phyloP scores from a whole-genome alignment of 2,888 invertebrate species.

The Ernsta delagoae region DNA sequence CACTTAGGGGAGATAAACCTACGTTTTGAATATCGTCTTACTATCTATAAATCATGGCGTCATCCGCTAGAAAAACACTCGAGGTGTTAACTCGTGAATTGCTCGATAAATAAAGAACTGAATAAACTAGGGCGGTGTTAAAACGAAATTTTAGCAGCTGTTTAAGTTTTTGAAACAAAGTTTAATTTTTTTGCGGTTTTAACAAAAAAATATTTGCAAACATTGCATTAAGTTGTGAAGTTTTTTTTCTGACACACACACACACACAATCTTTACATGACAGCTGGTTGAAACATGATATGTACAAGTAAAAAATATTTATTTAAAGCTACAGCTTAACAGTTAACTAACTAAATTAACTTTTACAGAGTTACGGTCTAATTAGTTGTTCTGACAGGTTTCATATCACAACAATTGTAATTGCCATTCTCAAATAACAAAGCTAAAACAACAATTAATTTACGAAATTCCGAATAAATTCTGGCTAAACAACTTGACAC shows the following conservation, averaged over 20 bases:
- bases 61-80: constrained; percentile 71
- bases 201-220: constrained; percentile 13
- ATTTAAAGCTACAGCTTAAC: neutral
- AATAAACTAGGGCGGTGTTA: constrained; percentile 3
- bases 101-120: constrained; percentile 19
- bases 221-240: neutral
- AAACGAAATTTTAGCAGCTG: constrained; percentile 20
- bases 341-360: neutral
- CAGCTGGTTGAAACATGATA: neutral
- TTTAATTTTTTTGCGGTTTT: neutral
- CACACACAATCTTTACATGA: neutral
- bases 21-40: constrained; percentile 70
- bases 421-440: constrained; percentile 1
- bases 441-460: constrained; percentile 24
- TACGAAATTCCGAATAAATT: constrained; percentile 27
- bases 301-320: no score
- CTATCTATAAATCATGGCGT: constrained; percentile 74
- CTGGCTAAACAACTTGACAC: constrained; percentile 24
- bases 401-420: neutral
- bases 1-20: constrained; percentile 76
- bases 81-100: constrained; percentile 64
- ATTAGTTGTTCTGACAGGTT: constrained; percentile 2
- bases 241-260: no score
- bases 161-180: constrained; percentile 13
- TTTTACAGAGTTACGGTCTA: neutral